These are phyloP conservation scores for Oligia latruncula DNA, from an alignment of 2,888 invertebrate genomes.

Conservation along the genomic window DNA sequence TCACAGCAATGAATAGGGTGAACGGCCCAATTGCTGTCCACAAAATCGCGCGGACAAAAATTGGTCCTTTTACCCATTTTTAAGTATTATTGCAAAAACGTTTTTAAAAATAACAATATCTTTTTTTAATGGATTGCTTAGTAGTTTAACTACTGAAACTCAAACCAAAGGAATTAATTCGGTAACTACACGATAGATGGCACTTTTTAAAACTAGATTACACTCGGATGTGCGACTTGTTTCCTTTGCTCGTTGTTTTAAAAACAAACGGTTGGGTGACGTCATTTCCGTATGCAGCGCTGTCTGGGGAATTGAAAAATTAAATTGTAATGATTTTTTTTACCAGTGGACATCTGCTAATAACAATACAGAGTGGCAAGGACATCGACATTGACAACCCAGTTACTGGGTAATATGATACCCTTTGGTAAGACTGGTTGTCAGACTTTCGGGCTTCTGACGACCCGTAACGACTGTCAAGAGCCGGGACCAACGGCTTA, in stretches of 20 bases:
- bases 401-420: too few relatives aligned
- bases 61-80: constrained; percentile 19
- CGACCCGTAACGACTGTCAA: too few relatives aligned
- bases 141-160: constrained; percentile 61
- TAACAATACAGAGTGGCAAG: too few relatives aligned
- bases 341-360: not conserved
- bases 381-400: too few relatives aligned
- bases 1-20: constrained; percentile 51
- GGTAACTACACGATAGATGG: constrained; percentile 75
- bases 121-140: constrained; percentile 31
- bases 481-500: too few relatives aligned
- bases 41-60: constrained; percentile 41
- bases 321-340: not conserved
- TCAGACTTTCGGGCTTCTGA: too few relatives aligned
- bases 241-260: constrained; percentile 60
- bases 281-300: constrained; percentile 57
- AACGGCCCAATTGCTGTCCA: constrained; percentile 38
- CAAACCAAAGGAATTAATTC: constrained; percentile 65
- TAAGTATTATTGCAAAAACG: constrained; percentile 63
- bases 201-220: constrained; percentile 74
- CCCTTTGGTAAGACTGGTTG: too few relatives aligned
- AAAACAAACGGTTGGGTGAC: constrained; percentile 60
- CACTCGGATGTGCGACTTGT: constrained; percentile 62
- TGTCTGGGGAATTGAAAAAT: constrained; percentile 44
- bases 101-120: constrained; percentile 33